Evolutionary conservation across 2,797 vertebrate genomes (phyloP).

Genomic region (Intellagama lesueurii): DNA sequence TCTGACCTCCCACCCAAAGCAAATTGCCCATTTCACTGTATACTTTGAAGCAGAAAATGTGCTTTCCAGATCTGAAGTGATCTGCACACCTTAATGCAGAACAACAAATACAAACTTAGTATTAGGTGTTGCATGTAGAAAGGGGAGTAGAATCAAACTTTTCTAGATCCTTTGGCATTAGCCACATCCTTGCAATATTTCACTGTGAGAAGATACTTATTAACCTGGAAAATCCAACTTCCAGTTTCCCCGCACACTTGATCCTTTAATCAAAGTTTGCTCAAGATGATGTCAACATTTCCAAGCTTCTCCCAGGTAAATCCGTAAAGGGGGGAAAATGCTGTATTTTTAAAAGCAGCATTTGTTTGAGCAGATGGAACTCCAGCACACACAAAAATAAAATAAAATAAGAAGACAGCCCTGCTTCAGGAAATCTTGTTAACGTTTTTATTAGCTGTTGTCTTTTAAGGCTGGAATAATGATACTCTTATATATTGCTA

Average conservation of each 20-base stretch:
- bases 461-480: conserved; percentile 74
- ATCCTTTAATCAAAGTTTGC: conserved; percentile 20
- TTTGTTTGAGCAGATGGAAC: conserved; percentile 63
- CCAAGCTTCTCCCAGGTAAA: conserved; percentile 36
- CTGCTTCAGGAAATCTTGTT: conserved; percentile 67
- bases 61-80: conserved; percentile 24
- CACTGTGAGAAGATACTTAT: conserved; percentile 1
- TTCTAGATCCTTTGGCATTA: neutral
- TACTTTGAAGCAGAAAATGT: conserved; percentile 50
- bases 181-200: neutral
- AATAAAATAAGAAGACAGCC: conserved; percentile 30
- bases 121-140: conserved; percentile 55
- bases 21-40: neutral
- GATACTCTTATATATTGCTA: conserved; percentile 68
- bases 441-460: conserved; percentile 64
- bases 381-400: conserved; percentile 49
- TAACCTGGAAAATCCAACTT: conserved; percentile 10
- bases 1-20: neutral
- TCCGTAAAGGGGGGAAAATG: conserved; percentile 3
- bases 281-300: conserved; percentile 48
- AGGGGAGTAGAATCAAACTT: conserved; percentile 50
- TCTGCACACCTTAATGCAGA: conserved; percentile 39
- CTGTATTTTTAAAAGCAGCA: conserved; percentile 38
- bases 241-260: neutral
- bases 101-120: conserved; percentile 16